Percentiles rank a stretch among this genome's conserved stretches.
These are phyloP conservation scores for Neosalanx taihuensis DNA, from an alignment of 2,797 vertebrate species.

Conservation along the genomic window DNA sequence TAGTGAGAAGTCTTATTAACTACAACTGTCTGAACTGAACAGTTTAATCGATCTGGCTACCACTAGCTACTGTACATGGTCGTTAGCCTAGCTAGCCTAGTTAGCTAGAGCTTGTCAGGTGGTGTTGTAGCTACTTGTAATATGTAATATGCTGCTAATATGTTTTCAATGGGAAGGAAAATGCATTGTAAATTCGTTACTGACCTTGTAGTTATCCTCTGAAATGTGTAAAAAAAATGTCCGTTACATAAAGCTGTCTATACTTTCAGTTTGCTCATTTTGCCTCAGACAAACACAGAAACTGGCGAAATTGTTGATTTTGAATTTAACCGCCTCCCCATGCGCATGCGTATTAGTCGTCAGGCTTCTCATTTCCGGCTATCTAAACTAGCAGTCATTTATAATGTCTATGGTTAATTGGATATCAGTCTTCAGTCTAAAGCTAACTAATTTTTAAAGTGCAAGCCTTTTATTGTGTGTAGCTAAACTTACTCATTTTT, in stretches of 20 bases:
- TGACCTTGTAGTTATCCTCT: neutral
- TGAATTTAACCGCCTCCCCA: slow-evolving; percentile 70
- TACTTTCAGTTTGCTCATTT: neutral
- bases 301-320: slow-evolving; percentile 40
- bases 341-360: slow-evolving; percentile 58
- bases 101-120: slow-evolving; percentile 4
- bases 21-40: neutral
- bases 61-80: neutral
- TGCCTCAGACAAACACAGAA: no score
- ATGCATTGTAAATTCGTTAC: neutral
- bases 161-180: neutral
- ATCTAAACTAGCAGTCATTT: no score
- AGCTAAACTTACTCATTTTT: no score
- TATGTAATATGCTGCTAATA: neutral
- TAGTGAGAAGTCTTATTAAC: neutral
- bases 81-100: neutral
- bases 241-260: neutral
- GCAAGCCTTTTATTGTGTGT: no score
- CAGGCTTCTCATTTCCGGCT: neutral
- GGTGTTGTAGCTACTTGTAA: neutral
- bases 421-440: no score
- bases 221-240: neutral
- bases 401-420: no score
- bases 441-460: no score
- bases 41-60: no score